Evolutionary conservation across 1,140 invertebrate genomes (phyloP), one percentile per base, ranked within the genome.

Genomic region (Neodiprion pinetum): DNA sequence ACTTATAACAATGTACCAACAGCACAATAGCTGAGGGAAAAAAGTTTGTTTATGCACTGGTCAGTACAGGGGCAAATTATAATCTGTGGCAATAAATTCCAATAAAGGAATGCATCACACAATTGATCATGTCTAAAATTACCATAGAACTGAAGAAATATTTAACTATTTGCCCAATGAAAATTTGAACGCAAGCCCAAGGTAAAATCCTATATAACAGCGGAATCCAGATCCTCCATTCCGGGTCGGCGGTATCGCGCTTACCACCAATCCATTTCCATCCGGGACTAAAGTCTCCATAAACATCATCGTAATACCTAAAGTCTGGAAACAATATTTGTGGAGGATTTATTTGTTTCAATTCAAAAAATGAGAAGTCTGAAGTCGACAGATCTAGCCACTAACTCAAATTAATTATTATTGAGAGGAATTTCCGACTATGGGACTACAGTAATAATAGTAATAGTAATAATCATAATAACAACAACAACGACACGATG

Each of bases 221-320:
- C 48, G 85, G 84, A 47, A 85, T 86, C 79, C 88, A 90, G 3
- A 84, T 82, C 75, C 80, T 81, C 91, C 91, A 92, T 85, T 92
- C 91, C 74, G 87, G 78, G 83, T 92, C 91, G 5, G 89, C 83
- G 53, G 81, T 75, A 79, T 91, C 91, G 76, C 85, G 82, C 78
- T 87, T 88, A 75, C 86, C 83, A 40, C 81, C 79, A 14, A 91
- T 72, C 83, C 89, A 86, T 7, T 68, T 75, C 88, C 89, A 90
- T 71, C 90, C 90, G 48, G 79, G 74, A 67, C 53, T 75, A 73
- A 88, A 88, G 76, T 88, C 87, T 70, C 79, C 69, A 40, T 86
- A 84, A 1, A 70, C 9, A 77, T 86, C 84, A 70, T 78, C 12
- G 70, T 85, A 86, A 74, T 84, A 28, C 23, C 66, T 50, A 65